Evolutionary conservation across 2,888 invertebrate species (phyloP).

Genomic region (Tetranychus truncatus): DNA sequence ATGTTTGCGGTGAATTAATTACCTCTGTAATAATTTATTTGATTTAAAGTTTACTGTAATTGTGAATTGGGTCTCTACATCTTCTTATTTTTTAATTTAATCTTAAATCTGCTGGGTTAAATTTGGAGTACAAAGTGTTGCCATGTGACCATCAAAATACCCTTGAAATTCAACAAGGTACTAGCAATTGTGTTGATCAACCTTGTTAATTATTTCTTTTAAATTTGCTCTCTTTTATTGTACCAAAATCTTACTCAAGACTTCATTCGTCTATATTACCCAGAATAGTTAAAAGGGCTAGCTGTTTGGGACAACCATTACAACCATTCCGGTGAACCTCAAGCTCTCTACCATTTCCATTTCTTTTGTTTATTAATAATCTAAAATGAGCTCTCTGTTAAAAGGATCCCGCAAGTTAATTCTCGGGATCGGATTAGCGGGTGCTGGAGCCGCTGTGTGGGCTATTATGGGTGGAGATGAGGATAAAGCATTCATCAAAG

Average conservation of each 20-base stretch:
- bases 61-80: too few relatives aligned
- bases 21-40: too few relatives aligned
- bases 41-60: too few relatives aligned
- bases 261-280: too few relatives aligned
- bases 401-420: constrained; percentile 21
- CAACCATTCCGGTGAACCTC: too few relatives aligned
- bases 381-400: constrained; percentile 16
- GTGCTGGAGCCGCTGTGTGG: constrained; percentile 22
- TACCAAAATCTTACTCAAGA: not conserved
- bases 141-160: constrained; percentile 1
- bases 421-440: constrained; percentile 21
- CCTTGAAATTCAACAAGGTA: not conserved
- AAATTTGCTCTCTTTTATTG: not conserved
- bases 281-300: too few relatives aligned
- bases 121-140: not conserved
- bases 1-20: too few relatives aligned
- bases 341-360: not conserved
- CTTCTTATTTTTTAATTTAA: too few relatives aligned
- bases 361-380: not conserved
- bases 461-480: constrained; percentile 19
- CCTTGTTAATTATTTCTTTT: not conserved
- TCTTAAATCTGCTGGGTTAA: too few relatives aligned
- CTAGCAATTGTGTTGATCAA: not conserved
- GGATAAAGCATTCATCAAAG: constrained; percentile 20
- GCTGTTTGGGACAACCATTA: too few relatives aligned